Evolutionary conservation across 2,888 invertebrate species (phyloP).

Genomic region (Plebejus melissa): DNA sequence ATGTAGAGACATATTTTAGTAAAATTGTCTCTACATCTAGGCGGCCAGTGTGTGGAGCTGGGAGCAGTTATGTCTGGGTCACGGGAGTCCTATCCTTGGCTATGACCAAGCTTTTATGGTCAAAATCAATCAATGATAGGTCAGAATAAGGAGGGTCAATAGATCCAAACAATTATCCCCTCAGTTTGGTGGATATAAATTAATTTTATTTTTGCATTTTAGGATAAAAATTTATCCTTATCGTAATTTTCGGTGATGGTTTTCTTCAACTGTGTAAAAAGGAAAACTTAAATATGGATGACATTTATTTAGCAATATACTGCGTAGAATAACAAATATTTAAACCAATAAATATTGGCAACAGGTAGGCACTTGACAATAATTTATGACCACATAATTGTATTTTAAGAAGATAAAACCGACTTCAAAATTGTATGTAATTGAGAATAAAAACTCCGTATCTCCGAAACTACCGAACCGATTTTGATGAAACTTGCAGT

Average conservation of each 20-base stretch:
- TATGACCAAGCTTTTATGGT: neutral
- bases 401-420: no score
- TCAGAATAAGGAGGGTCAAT: neutral
- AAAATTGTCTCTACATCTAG: neutral
- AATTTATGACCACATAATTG: no score
- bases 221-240: no score
- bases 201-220: neutral
- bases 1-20: no score
- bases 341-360: no score
- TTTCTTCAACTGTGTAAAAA: no score
- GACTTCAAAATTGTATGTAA: no score
- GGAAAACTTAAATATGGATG: neutral
- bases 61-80: neutral
- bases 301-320: neutral
- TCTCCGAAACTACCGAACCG: no score
- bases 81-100: neutral
- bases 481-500: no score
- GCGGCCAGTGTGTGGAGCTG: neutral
- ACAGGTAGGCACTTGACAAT: no score
- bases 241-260: no score
- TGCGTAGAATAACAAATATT: neutral
- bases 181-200: neutral
- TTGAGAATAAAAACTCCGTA: no score
- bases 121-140: neutral
- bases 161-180: neutral